A percentile compares a stretch with the other conserved stretches of the same genome.
These are phyloP conservation scores for Adelosebastes latens DNA, from an alignment of 2,797 vertebrate genomes.

Conservation along the genomic window DNA sequence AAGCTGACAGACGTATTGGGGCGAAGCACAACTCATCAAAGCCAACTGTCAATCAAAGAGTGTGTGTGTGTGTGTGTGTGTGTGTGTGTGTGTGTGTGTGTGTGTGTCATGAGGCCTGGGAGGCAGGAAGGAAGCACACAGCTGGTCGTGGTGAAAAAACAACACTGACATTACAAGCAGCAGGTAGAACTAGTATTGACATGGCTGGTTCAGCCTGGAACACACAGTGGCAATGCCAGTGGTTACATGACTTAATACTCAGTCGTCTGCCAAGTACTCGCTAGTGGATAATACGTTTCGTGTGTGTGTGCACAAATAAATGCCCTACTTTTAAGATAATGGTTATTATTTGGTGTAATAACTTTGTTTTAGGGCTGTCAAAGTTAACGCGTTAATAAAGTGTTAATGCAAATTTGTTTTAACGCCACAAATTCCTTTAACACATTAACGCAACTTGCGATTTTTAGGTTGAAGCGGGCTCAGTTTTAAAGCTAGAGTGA, in stretches of 20 bases:
- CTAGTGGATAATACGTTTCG: background rate
- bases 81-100: conserved; percentile 10
- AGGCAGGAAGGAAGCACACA: conserved; percentile 75
- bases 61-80: conserved; percentile 45
- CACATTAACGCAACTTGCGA: too few relatives aligned
- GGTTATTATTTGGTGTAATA: background rate
- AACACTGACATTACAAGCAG: conserved; percentile 55
- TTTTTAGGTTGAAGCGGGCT: too few relatives aligned
- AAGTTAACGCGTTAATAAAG: too few relatives aligned
- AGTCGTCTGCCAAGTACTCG: background rate
- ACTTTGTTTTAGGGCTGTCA: background rate
- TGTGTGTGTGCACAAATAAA: background rate
- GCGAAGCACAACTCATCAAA: conserved; percentile 69
- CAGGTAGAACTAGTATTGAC: conserved; percentile 70
- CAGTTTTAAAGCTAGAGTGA: too few relatives aligned
- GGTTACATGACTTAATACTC: background rate
- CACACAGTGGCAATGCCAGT: background rate
- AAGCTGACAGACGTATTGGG: conserved; percentile 71
- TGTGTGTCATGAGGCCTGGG: conserved; percentile 53
- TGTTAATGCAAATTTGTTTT: too few relatives aligned
- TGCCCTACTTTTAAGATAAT: background rate
- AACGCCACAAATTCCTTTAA: too few relatives aligned
- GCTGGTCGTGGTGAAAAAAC: conserved; percentile 66
- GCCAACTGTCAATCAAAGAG: conserved; percentile 64
- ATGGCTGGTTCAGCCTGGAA: conserved; percentile 19